Base-by-base conservation (phyloP, 1,140 invertebrate species). In the Drosophila murphyi region DNA sequence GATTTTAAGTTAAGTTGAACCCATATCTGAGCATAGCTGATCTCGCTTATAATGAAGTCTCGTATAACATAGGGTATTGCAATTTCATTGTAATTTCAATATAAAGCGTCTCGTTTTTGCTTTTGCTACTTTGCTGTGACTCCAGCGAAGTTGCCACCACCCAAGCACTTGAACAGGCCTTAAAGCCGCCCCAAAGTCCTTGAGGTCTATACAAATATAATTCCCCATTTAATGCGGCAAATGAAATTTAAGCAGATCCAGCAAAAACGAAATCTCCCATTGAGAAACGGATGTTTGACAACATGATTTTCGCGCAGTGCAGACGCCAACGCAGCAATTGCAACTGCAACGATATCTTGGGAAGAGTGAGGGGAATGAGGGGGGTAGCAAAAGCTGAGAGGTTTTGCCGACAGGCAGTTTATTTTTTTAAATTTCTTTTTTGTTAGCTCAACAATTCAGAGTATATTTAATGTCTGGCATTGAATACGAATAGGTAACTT, bases 181-280 rank as follows among this genome's bases (percentile, higher is more conserved):
- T 76, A 72, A 70, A 56, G 57, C 57, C 54, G 37, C 48, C 45
- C 20, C 39, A 57, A 76, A 34, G 65, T 56, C 35, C 57, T 34
- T 64, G 52, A 50, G 56, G 47, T 68, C 50, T 69, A 69, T 69
- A 73, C 71, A 73, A 73, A 73, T 73, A 73, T 73, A 73, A 73
- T 73, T 80, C 64, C 37, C 45, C 51, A 76, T 71, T 78, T 62
- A 78, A 75, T 71, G 31, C 48, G 20, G 68, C 31, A 72, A 83
- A 87, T 83, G 76, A 60, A 88, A 82, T 87, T 87, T 79, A 72
- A 80, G 48, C 74, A 76, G 43, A 67, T 39, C 41, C 7, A 34
- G 43, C 28, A 39, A 37, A 51, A 55, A 37, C 4, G 37, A 12
- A 52, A 7, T 37, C 35, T 45, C 29, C 41, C n/a, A 28, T 10